These are phyloP conservation scores for Eurois occulta DNA, from an alignment of 2,888 invertebrate genomes.

Conservation along the genomic window DNA sequence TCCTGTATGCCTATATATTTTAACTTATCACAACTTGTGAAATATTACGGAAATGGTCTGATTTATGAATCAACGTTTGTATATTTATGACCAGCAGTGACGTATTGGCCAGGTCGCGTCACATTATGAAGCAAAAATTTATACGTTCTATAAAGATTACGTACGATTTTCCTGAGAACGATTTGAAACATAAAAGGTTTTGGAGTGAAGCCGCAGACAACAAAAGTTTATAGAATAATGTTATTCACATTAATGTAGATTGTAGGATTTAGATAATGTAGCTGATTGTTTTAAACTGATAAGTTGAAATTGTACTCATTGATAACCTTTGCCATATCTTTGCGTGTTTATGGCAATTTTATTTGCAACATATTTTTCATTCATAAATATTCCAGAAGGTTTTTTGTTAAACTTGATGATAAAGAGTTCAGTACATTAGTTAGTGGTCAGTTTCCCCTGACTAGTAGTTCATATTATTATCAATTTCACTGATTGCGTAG, in stretches of 20 bases:
- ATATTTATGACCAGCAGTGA: slow-evolving; percentile 17
- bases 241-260: slow-evolving; percentile 49
- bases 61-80: slow-evolving; percentile 39
- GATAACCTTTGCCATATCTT: slow-evolving; percentile 38
- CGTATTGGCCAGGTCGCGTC: slow-evolving; percentile 2
- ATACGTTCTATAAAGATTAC: slow-evolving; percentile 22
- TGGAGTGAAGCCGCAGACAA: slow-evolving; percentile 50
- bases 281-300: slow-evolving; percentile 24
- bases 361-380: slow-evolving; percentile 22
- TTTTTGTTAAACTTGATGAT: not conserved
- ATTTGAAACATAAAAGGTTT: slow-evolving; percentile 44
- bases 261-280: slow-evolving; percentile 34
- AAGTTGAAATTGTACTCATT: slow-evolving; percentile 15
- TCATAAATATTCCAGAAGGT: not conserved
- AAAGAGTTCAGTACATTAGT: not conserved
- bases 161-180: slow-evolving; percentile 11
- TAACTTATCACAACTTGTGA: not conserved
- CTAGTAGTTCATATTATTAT: not conserved
- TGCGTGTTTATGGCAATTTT: slow-evolving; percentile 10
- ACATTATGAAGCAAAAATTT: slow-evolving; percentile 11
- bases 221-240: slow-evolving; percentile 52
- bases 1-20: not conserved
- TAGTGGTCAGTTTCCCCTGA: not conserved
- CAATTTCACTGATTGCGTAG: not conserved
- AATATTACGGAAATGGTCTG: slow-evolving; percentile 13